Evolutionary conservation across 92 coral and sea anemone genomes (phyloP).

Genomic region (Montipora capitata): DNA sequence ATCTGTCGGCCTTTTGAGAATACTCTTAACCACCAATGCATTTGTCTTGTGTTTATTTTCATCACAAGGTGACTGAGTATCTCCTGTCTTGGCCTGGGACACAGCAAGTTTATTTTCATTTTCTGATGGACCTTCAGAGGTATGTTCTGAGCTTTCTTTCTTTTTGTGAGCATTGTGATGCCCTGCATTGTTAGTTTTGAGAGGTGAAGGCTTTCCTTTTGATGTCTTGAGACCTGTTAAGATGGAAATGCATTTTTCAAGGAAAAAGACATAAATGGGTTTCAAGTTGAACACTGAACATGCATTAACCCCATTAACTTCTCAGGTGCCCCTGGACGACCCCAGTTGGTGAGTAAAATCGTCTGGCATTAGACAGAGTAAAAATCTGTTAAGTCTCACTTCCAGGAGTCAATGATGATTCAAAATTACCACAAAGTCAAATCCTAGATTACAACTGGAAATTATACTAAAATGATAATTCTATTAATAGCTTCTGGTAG

Average conservation of each 20-base stretch:
- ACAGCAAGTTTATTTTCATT: not conserved
- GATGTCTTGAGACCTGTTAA: constrained; percentile 37
- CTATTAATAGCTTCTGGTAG: no score
- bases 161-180: not conserved
- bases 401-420: no score
- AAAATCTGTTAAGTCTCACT: no score
- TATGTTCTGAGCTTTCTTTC: not conserved
- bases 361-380: no score
- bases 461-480: no score
- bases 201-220: constrained; percentile 34
- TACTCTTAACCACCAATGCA: constrained; percentile 6
- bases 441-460: no score
- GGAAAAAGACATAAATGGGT: no score
- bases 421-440: no score
- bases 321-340: no score
- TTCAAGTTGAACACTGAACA: no score
- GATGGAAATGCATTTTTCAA: not conserved
- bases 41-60: not conserved
- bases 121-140: not conserved
- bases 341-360: no score
- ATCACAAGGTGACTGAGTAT: not conserved
- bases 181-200: not conserved
- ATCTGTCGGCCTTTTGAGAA: constrained; percentile 22
- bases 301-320: no score
- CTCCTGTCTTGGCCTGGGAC: not conserved